A percentile compares a stretch with the other conserved stretches of the same genome.
phyloP scores from a whole-genome alignment of 1,140 invertebrate species.

The Periplaneta americana region DNA sequence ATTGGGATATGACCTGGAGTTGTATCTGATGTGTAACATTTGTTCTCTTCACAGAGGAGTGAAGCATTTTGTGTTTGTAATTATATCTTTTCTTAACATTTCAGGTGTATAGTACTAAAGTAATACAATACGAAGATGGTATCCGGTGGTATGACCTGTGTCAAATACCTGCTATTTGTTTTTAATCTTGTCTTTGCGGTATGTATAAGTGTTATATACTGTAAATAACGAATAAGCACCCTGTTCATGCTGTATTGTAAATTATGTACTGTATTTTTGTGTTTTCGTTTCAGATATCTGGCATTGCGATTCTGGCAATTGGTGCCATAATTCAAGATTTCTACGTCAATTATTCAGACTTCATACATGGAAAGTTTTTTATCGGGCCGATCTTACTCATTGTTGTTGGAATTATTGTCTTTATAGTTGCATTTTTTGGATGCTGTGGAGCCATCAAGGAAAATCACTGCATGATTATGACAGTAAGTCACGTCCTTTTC shows the following conservation, averaged over 20 bases:
- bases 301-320: slow-evolving; percentile 65
- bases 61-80: neutral
- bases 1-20: neutral
- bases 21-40: neutral
- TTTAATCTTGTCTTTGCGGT: slow-evolving; percentile 83
- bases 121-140: slow-evolving; percentile 43
- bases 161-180: slow-evolving; percentile 77
- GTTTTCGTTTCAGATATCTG: slow-evolving; percentile 58
- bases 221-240: neutral
- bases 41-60: neutral
- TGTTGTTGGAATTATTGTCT: slow-evolving; percentile 75
- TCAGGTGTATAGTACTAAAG: neutral
- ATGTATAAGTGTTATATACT: slow-evolving; percentile 38
- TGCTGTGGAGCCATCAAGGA: slow-evolving; percentile 84
- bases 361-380: slow-evolving; percentile 63
- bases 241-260: neutral
- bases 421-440: slow-evolving; percentile 81
- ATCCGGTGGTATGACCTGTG: slow-evolving; percentile 67
- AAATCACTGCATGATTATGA: slow-evolving; percentile 82
- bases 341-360: slow-evolving; percentile 61
- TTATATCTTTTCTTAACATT: neutral
- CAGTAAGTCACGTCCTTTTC: slow-evolving; percentile 44
- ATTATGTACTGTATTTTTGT: neutral
- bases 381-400: slow-evolving; percentile 73
- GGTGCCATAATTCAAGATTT: slow-evolving; percentile 60